Base-by-base conservation (phyloP, 2,113 vertebrate species). In the Pachycephala philippinensis region DNA sequence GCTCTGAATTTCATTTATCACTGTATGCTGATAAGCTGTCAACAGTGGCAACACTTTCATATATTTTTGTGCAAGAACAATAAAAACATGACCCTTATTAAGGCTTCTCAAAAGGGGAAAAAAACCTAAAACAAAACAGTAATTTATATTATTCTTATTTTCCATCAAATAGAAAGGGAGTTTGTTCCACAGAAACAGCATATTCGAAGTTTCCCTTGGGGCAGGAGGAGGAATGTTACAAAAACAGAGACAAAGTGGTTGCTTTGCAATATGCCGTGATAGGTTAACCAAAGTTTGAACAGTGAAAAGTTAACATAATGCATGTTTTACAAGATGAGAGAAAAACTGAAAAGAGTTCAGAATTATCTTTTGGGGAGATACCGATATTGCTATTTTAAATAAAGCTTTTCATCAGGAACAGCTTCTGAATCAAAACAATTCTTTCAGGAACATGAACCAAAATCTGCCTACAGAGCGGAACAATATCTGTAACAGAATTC, bases 91-190 rank as follows among this genome's bases (percentile, higher is more conserved):
- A 83, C 69, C 75, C 74, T 80, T 89, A 87, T 64, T 94, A 93
- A 61, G 52, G 54, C 30, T 83, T 85, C 50, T 42, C 57, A 64
- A 76, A 76, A 22, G 33, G 4, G 7, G 2, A 33, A 69, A 78
- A 71, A 80, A 10, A 9, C 8, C 1, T 24, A 52, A 74, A 47
- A 21, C 7, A n/a, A 74, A 89, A 19, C 15, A 75, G 33, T 82
- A 59, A 84, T 90, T 89, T 76, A 54, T 78, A 94, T 92, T 92
- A 91, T 54, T 84, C 75, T 87, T 76, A 52, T 75, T 97, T 95
- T 97, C 95, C 84, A 97, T 95, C 97, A 97, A 97, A 97, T 91
- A 93, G 89, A 93, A 84, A 94, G 65, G 15, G 8, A 91, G 95
- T 87, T 85, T 83, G 15, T 94, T 91, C 47, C 68, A 84, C 9